Conservation (phyloP, 2,888 invertebrate genomes). For the Margaritifera margaritifera region DNA sequence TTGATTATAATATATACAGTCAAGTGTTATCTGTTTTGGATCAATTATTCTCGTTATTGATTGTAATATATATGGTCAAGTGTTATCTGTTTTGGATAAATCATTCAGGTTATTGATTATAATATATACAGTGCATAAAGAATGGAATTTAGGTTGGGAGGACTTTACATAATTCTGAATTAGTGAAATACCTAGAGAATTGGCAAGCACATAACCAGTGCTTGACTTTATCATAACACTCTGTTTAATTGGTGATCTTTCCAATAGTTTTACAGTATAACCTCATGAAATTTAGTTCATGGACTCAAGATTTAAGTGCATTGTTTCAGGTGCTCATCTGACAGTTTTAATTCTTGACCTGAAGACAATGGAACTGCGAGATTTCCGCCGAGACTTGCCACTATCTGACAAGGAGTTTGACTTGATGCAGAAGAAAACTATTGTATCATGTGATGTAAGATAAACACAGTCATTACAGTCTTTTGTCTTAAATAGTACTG, state of each 20-base stretch:
- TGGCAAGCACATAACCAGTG: neutral
- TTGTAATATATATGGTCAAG: too few species aligned
- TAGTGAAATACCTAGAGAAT: too few species aligned
- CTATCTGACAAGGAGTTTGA: conserved; percentile 45
- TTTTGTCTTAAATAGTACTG: too few species aligned
- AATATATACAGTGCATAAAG: too few species aligned
- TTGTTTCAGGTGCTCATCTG: conserved; percentile 52
- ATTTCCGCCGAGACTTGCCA: conserved; percentile 53
- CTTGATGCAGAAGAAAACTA: conserved; percentile 24
- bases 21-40: too few species aligned
- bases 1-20: too few species aligned
- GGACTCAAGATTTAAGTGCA: neutral
- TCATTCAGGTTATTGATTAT: too few species aligned
- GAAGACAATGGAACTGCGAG: conserved; percentile 47
- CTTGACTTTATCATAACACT: neutral
- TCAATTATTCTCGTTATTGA: too few species aligned
- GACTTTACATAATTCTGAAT: too few species aligned
- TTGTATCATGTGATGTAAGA: conserved; percentile 55
- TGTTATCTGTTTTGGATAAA: too few species aligned
- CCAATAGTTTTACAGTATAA: neutral
- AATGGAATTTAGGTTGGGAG: too few species aligned
- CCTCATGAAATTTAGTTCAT: neutral
- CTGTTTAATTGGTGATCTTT: neutral
- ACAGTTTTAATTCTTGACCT: conserved; percentile 57
- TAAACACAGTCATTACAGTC: too few species aligned